These are phyloP conservation scores for Microcebus jonahi DNA, from an alignment of 2,113 vertebrate genomes.

Conservation along the genomic window DNA sequence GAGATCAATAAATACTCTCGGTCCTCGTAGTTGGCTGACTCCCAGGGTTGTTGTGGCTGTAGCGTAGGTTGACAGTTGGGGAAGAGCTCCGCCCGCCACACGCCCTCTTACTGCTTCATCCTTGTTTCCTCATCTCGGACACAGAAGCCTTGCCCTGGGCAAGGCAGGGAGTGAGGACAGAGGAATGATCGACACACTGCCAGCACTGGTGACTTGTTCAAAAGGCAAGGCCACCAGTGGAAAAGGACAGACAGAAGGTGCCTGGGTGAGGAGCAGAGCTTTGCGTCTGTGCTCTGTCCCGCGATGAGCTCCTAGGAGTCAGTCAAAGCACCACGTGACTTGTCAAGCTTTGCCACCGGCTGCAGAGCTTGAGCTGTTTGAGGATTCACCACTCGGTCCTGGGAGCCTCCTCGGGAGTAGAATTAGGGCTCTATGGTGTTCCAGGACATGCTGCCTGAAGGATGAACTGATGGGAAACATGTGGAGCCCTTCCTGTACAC, in stretches of 20 bases:
- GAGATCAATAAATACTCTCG: not conserved
- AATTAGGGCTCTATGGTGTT: not conserved
- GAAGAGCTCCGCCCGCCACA: not conserved
- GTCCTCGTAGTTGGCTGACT: not conserved
- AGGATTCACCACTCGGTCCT: not conserved
- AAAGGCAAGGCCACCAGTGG: not conserved
- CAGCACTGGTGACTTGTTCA: fast-evolving
- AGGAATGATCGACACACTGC: not conserved
- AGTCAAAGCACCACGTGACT: not conserved
- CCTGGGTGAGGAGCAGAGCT: not conserved
- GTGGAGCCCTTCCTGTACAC: not conserved
- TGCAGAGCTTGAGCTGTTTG: not conserved
- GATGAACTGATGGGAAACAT: not conserved
- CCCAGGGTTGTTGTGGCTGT: not conserved
- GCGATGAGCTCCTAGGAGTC: not conserved
- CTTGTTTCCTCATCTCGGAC: not conserved
- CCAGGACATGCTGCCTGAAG: not conserved
- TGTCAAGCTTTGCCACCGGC: not conserved
- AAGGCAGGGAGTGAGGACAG: not conserved
- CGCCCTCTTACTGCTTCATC: not conserved
- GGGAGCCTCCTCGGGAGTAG: not conserved
- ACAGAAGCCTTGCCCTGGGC: not conserved
- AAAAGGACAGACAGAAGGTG: not conserved
- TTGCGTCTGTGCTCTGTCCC: not conserved
- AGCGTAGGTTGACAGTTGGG: not conserved